Evolutionary conservation across 2,113 vertebrate species (phyloP).

Genomic region (Alligator mississippiensis): DNA sequence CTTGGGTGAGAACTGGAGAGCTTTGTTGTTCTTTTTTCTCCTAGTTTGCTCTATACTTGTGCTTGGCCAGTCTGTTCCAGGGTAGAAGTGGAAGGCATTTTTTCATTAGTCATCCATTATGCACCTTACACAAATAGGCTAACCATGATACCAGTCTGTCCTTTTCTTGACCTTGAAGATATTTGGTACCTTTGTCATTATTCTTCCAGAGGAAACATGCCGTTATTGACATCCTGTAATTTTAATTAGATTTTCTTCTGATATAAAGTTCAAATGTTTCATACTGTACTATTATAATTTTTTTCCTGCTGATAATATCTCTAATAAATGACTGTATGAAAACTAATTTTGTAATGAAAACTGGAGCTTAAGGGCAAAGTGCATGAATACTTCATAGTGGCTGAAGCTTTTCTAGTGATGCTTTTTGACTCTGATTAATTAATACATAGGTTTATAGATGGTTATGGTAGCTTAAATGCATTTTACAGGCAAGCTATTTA

Average conservation of each 20-base stretch:
- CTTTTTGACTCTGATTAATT: neutral
- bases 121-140: too few species aligned
- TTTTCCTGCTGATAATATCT: neutral
- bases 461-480: neutral
- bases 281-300: neutral
- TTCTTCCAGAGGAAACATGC: neutral
- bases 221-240: neutral
- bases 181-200: neutral
- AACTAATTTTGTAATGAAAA: neutral
- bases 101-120: too few species aligned
- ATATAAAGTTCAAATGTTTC: neutral
- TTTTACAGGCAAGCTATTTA: slow-evolving; percentile 21
- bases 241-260: neutral
- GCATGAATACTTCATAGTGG: neutral
- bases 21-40: too few species aligned
- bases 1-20: too few species aligned
- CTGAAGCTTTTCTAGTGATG: neutral
- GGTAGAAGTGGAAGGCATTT: too few species aligned
- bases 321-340: neutral
- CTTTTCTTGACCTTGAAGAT: neutral
- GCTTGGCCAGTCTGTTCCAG: too few species aligned
- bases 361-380: neutral
- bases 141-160: neutral
- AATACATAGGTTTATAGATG: neutral
- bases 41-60: too few species aligned